A percentile compares a stretch with the other conserved stretches of the same genome.
Evolutionary conservation across 2,113 vertebrate species (phyloP).

Genomic region (Scomber colias): DNA sequence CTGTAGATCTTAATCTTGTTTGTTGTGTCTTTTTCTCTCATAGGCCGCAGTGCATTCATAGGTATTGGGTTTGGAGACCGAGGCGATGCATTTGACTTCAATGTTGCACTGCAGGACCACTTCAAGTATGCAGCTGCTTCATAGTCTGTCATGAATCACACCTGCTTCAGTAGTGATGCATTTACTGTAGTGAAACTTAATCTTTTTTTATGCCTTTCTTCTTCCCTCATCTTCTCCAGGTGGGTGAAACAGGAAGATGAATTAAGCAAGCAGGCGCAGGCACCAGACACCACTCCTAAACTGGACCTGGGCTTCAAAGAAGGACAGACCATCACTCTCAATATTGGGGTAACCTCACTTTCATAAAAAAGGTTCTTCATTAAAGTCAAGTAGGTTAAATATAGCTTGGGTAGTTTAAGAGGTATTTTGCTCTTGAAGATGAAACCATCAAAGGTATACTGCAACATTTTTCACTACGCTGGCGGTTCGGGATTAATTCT

Average conservation of each 20-base stretch:
- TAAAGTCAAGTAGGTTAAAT: too few relatives aligned
- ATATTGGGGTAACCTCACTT: slow-evolving; percentile 90
- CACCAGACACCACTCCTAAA: slow-evolving; percentile 90
- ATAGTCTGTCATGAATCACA: not conserved
- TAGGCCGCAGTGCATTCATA: slow-evolving; percentile 97
- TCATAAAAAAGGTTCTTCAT: not conserved
- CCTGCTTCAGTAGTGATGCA: not conserved
- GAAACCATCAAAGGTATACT: not conserved
- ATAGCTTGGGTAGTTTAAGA: not conserved
- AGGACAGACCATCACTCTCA: slow-evolving; percentile 97
- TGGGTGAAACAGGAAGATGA: slow-evolving; percentile 97
- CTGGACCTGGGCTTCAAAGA: slow-evolving; percentile 98
- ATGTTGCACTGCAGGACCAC: slow-evolving; percentile 97
- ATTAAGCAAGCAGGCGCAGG: slow-evolving; percentile 90
- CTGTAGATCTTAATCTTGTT: not conserved
- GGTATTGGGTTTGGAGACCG: slow-evolving; percentile 96
- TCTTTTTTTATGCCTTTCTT: not conserved
- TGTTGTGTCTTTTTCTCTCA: not conserved
- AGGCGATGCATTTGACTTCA: slow-evolving; percentile 98
- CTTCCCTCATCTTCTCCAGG: slow-evolving; percentile 73
- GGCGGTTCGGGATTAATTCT: too few relatives aligned
- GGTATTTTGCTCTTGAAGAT: not conserved
- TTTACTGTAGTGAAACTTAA: not conserved
- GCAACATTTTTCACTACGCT: too few relatives aligned
- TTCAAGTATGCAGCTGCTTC: slow-evolving; percentile 90